Conservation (phyloP, 1,140 invertebrate genomes). For the Drosophila persimilis region DNA sequence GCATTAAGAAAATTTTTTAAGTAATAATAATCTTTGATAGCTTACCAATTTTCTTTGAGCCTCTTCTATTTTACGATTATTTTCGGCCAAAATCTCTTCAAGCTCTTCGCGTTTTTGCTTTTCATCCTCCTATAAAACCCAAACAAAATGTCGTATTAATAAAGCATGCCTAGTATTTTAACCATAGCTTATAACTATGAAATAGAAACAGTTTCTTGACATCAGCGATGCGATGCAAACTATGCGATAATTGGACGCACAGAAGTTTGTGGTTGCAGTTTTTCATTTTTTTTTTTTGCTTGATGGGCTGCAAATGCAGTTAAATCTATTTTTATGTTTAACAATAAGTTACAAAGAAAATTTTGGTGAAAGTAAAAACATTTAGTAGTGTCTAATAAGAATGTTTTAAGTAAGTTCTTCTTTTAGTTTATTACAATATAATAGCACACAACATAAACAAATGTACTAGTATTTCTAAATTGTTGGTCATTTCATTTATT, state of each 20-base stretch:
- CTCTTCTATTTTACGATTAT: slow-evolving; percentile 98
- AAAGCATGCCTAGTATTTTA: slow-evolving; percentile 29
- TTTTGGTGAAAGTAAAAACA: slow-evolving; percentile 72
- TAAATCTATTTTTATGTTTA: slow-evolving; percentile 68
- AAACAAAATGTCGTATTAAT: slow-evolving; percentile 70
- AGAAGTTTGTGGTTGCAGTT: slow-evolving; percentile 28
- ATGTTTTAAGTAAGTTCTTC: slow-evolving; percentile 59
- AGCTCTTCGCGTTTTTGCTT: slow-evolving; percentile 96
- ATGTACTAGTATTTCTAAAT: slow-evolving; percentile 68
- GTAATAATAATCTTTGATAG: background rate
- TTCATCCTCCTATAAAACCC: slow-evolving; percentile 95
- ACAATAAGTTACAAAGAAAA: slow-evolving; percentile 73
- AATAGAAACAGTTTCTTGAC: slow-evolving; percentile 72
- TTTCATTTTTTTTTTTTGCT: slow-evolving; percentile 31
- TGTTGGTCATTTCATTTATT: slow-evolving; percentile 52
- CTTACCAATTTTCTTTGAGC: slow-evolving; percentile 97
- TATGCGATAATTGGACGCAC: slow-evolving; percentile 39
- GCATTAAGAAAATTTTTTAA: background rate
- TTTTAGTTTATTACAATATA: slow-evolving; percentile 62
- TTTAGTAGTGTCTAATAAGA: slow-evolving; percentile 78
- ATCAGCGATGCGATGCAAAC: slow-evolving; percentile 65
- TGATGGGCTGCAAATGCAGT: slow-evolving; percentile 67
- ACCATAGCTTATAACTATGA: slow-evolving; percentile 64
- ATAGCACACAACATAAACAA: slow-evolving; percentile 79
- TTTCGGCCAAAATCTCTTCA: slow-evolving; percentile 98